Conservation (phyloP, 2,113 vertebrate species). For the Nicator chloris region DNA sequence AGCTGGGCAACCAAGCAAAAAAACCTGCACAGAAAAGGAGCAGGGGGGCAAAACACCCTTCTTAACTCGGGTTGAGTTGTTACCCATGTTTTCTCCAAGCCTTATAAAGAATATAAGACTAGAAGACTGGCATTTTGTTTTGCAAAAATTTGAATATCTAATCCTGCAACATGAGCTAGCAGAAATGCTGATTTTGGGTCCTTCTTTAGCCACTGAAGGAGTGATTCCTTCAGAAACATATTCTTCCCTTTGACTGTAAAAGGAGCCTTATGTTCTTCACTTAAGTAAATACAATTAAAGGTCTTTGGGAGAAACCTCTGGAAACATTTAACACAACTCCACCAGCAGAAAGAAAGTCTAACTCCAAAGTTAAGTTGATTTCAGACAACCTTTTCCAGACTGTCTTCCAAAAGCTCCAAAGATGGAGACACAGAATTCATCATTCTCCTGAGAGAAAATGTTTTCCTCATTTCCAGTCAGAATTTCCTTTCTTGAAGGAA, state of each 20-base stretch:
- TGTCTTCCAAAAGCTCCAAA: background rate
- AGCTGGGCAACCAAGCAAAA: background rate
- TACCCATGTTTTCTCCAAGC: background rate
- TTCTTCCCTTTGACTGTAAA: background rate
- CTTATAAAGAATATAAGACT: background rate
- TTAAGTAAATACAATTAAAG: background rate
- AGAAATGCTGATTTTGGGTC: background rate
- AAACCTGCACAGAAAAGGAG: background rate
- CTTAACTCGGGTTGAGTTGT: background rate
- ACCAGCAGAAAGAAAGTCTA: background rate
- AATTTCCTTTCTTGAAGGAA: background rate
- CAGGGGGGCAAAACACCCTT: background rate
- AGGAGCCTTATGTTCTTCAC: background rate
- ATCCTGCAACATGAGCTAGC: background rate
- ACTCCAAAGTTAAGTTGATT: background rate
- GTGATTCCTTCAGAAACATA: background rate
- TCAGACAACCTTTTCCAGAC: background rate
- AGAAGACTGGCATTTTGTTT: background rate
- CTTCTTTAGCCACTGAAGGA: background rate
- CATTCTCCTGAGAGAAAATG: accelerated
- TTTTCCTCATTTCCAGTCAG: background rate
- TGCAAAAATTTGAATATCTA: background rate
- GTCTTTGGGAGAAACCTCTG: background rate
- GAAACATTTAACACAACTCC: background rate
- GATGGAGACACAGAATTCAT: background rate